phyloP scores from a whole-genome alignment of 2,797 vertebrate genomes.

The Molothrus aeneus region DNA sequence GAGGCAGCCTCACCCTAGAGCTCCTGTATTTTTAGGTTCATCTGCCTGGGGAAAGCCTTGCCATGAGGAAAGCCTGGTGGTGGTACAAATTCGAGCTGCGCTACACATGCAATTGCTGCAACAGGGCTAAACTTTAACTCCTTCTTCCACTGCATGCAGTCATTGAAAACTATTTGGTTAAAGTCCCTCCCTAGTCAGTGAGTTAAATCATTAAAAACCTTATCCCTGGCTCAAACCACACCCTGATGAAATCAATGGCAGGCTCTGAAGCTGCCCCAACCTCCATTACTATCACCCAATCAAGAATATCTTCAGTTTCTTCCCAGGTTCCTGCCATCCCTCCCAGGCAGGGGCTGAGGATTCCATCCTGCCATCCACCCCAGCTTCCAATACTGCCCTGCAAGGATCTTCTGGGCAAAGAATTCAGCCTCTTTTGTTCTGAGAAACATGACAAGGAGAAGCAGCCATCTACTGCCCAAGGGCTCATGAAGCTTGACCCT shows the following conservation, averaged over 20 bases:
- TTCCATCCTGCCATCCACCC: neutral
- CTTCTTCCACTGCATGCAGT: neutral
- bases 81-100: neutral
- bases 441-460: neutral
- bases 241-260: conserved; percentile 9
- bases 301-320: neutral
- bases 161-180: neutral
- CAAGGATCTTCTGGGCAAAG: neutral
- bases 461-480: neutral
- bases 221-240: neutral
- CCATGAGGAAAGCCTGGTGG: conserved; percentile 24
- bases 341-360: neutral
- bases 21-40: conserved; percentile 48
- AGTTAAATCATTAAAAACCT: conserved; percentile 22
- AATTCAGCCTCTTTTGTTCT: neutral
- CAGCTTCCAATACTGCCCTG: neutral
- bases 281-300: neutral
- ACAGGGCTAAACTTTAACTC: conserved; percentile 52
- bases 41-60: conserved; percentile 51
- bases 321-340: neutral
- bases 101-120: neutral
- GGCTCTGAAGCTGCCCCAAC: neutral
- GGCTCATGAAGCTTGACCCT: neutral
- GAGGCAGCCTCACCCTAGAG: neutral
- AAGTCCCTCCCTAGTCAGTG: neutral